Percentiles rank a stretch among this genome's conserved stretches.
These are phyloP conservation scores for Apotomis turbidana DNA, from an alignment of 2,888 invertebrate species.

Conservation along the genomic window DNA sequence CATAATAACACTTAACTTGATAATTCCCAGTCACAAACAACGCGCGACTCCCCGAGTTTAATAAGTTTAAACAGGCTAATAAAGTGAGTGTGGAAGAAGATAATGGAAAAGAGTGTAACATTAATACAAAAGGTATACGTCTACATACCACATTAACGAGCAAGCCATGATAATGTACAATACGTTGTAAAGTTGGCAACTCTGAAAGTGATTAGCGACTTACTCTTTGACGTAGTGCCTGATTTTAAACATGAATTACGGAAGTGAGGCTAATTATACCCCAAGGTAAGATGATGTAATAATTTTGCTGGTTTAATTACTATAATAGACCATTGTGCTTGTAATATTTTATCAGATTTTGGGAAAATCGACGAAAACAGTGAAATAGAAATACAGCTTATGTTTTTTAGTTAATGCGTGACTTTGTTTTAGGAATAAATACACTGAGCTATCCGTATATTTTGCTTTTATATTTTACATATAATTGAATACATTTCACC, in stretches of 20 bases:
- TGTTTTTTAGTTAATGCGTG: no score
- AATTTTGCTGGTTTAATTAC: slow-evolving; percentile 7
- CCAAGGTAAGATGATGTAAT: neutral
- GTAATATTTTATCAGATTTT: neutral
- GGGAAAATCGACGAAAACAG: no score
- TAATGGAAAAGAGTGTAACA: slow-evolving; percentile 32
- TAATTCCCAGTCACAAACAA: slow-evolving; percentile 35
- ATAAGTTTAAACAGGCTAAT: slow-evolving; percentile 37
- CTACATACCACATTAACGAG: slow-evolving; percentile 7
- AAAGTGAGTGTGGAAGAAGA: slow-evolving; percentile 35
- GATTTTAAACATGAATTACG: slow-evolving; percentile 35
- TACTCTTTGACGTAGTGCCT: slow-evolving; percentile 28
- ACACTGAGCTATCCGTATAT: no score
- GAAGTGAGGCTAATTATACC: slow-evolving; percentile 18
- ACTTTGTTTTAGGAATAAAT: no score
- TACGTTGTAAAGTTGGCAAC: slow-evolving; percentile 29
- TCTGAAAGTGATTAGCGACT: slow-evolving; percentile 39
- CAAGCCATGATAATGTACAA: neutral
- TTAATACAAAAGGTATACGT: slow-evolving; percentile 8
- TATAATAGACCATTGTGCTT: neutral
- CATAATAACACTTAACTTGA: slow-evolving; percentile 33
- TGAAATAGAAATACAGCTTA: no score
- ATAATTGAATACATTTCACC: no score
- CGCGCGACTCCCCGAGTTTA: slow-evolving; percentile 26
- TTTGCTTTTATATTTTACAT: no score